Conservation (phyloP, 1,140 invertebrate species). For the Marisa cornuarietis region DNA sequence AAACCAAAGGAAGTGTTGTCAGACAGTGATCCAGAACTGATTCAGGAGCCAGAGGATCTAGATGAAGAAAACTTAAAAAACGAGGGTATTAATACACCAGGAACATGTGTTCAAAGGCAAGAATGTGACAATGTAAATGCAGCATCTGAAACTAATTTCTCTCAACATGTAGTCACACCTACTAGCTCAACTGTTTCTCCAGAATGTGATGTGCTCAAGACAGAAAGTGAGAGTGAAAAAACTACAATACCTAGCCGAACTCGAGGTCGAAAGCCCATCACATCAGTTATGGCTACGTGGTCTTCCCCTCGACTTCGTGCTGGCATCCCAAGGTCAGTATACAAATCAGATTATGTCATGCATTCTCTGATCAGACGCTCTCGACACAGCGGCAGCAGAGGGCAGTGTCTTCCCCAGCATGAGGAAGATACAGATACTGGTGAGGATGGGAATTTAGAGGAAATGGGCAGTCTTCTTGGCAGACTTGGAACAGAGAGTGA, state of each 20-base stretch:
- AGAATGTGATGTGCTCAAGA: background rate
- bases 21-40: constrained; percentile 13
- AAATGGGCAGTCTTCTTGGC: background rate
- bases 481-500: background rate
- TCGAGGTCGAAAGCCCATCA: constrained; percentile 28
- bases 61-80: background rate
- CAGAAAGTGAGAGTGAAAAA: constrained; percentile 5
- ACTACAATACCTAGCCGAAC: constrained; percentile 25
- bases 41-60: constrained; percentile 9
- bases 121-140: background rate
- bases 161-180: background rate
- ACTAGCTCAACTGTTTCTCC: background rate
- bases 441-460: constrained; percentile 20
- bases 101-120: background rate
- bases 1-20: constrained; percentile 7
- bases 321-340: constrained; percentile 16
- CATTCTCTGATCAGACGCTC: constrained; percentile 32
- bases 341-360: constrained; percentile 33
- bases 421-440: constrained; percentile 15
- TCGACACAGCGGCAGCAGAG: background rate
- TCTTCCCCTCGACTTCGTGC: constrained; percentile 16
- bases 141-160: background rate
- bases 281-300: constrained; percentile 23
- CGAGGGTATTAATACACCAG: no score
- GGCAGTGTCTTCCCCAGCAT: background rate